Percentiles rank a stretch among this genome's conserved stretches.
These are phyloP conservation scores for Ceratina calcarata DNA, from an alignment of 1,140 invertebrate genomes.

Conservation along the genomic window DNA sequence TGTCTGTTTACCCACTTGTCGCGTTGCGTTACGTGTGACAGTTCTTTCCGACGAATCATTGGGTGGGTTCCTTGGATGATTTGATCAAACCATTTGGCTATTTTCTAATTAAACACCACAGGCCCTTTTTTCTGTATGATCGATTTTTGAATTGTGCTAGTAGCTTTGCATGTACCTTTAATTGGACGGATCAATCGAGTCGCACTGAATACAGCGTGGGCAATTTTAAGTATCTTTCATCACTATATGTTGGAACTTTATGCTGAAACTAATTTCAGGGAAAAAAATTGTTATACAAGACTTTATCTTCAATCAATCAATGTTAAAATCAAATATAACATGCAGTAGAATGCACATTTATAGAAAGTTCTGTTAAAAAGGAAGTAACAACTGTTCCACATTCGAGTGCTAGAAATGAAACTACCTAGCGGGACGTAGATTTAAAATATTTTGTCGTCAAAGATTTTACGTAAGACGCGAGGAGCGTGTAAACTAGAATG, in stretches of 20 bases:
- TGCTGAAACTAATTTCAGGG: no score
- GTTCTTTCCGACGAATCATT: slow-evolving; percentile 31
- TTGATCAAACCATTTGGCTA: slow-evolving; percentile 11
- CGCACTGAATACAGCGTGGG: no score
- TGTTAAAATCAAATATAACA: no score
- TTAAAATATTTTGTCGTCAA: slow-evolving; percentile 32
- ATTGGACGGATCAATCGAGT: no score
- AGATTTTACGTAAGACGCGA: slow-evolving; percentile 25
- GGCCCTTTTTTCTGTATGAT: not conserved
- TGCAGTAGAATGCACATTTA: no score
- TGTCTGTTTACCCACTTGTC: slow-evolving; percentile 36
- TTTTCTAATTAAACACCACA: slow-evolving; percentile 15
- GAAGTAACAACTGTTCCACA: not conserved
- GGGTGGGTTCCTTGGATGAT: slow-evolving; percentile 5
- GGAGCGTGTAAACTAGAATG: slow-evolving; percentile 41
- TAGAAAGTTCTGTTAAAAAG: no score
- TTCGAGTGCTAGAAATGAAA: not conserved
- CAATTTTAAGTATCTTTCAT: no score
- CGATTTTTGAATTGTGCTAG: not conserved
- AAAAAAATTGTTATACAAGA: no score
- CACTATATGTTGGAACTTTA: no score
- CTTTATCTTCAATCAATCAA: no score
- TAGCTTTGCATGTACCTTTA: not conserved
- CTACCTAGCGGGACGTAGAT: not conserved
- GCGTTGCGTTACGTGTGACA: not conserved